Evolutionary conservation across 1,140 invertebrate species (phyloP).

Genomic region (Phocides pigmalion): DNA sequence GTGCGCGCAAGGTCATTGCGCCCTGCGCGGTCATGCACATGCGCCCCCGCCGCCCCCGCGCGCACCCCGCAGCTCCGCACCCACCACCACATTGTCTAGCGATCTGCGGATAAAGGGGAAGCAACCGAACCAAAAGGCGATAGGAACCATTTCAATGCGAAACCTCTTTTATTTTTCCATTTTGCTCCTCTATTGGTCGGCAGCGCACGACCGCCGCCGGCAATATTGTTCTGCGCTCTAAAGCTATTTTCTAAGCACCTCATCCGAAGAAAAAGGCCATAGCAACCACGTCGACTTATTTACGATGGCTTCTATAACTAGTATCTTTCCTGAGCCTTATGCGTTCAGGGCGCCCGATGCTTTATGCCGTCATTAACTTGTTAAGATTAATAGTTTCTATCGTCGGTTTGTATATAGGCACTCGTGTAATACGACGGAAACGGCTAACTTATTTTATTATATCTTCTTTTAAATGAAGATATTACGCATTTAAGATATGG

Average conservation of each 20-base stretch:
- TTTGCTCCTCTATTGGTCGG: constrained; percentile 43
- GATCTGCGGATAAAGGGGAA: constrained; percentile 77
- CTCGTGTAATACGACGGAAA: constrained; percentile 10
- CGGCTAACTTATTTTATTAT: constrained; percentile 40
- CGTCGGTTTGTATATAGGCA: constrained; percentile 32
- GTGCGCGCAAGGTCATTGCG: constrained; percentile 81
- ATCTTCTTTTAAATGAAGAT: constrained; percentile 42
- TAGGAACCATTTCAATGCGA: constrained; percentile 75
- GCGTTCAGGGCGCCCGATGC: constrained; percentile 43
- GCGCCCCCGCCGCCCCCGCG: constrained; percentile 39
- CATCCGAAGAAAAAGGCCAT: constrained; percentile 54
- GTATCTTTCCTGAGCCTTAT: constrained; percentile 55
- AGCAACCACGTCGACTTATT: constrained; percentile 59
- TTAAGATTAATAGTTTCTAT: constrained; percentile 46
- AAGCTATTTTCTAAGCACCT: constrained; percentile 64
- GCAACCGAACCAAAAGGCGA: constrained; percentile 63
- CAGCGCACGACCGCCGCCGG: constrained; percentile 58
- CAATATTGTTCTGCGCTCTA: constrained; percentile 66
- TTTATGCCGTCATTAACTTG: constrained; percentile 45
- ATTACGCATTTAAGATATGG: constrained; percentile 20
- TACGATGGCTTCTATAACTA: constrained; percentile 59
- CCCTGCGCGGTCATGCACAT: constrained; percentile 79
- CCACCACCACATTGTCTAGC: constrained; percentile 74
- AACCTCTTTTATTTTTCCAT: constrained; percentile 64
- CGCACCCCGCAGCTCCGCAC: constrained; percentile 41